These are phyloP conservation scores for Cyprinodon variegatus DNA, from an alignment of 2,113 vertebrate genomes.

Conservation along the genomic window DNA sequence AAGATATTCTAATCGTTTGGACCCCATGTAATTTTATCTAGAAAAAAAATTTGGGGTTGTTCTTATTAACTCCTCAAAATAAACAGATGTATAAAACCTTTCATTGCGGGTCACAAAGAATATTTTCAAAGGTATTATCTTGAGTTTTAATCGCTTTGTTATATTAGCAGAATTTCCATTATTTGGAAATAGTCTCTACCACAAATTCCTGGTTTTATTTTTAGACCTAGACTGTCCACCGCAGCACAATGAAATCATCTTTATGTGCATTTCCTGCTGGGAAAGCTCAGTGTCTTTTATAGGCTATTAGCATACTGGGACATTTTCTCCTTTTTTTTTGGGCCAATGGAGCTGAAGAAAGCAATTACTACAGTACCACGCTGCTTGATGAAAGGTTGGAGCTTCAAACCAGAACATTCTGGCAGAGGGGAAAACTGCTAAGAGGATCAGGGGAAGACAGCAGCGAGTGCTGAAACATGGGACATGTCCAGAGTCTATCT, in stretches of 20 bases:
- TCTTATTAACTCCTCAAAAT: no score
- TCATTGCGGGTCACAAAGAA: no score
- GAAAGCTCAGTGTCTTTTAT: slow-evolving; percentile 60
- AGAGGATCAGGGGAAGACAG: slow-evolving; percentile 32
- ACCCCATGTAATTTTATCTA: no score
- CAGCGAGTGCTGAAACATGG: slow-evolving; percentile 12
- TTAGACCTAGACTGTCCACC: slow-evolving; percentile 28
- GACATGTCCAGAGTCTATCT: slow-evolving; percentile 19
- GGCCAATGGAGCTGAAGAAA: slow-evolving; percentile 70
- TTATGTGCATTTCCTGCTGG: slow-evolving; percentile 56
- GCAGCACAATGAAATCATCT: slow-evolving; percentile 46
- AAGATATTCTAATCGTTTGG: no score
- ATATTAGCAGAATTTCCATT: background rate
- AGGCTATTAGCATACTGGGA: slow-evolving; percentile 63
- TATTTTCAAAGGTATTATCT: no score
- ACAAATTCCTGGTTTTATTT: slow-evolving; percentile 33
- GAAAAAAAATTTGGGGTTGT: no score
- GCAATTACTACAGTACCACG: slow-evolving; percentile 64
- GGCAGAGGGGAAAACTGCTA: slow-evolving; percentile 24
- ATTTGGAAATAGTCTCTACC: slow-evolving; percentile 11
- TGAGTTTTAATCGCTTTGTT: no score
- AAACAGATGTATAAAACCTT: no score
- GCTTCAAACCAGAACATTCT: slow-evolving; percentile 36
- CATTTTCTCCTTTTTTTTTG: slow-evolving; percentile 57
- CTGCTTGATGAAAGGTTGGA: slow-evolving; percentile 52